Conservation (phyloP, 2,888 invertebrate genomes). For the Trissoscelio sp. region DNA sequence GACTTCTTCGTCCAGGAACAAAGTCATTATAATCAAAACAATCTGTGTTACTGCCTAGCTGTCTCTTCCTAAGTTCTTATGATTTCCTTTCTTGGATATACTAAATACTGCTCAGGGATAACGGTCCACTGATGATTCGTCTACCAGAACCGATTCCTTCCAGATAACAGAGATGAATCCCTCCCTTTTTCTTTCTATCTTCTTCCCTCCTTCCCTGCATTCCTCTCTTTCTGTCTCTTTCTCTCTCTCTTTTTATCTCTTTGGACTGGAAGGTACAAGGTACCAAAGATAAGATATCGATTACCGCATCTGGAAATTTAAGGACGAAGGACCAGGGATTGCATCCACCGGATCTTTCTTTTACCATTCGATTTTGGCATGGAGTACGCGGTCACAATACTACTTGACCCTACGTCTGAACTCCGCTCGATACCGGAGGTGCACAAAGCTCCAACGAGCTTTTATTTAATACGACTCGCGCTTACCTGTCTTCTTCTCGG, state of each 20-base stretch:
- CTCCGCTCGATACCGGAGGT: slow-evolving; percentile 76
- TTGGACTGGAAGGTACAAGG: slow-evolving; percentile 59
- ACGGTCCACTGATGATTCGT: slow-evolving; percentile 13
- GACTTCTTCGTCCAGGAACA: too few relatives aligned
- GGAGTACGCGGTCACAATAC: slow-evolving; percentile 48
- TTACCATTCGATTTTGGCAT: slow-evolving; percentile 14
- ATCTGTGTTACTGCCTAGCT: too few relatives aligned
- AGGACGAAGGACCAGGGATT: slow-evolving; percentile 3
- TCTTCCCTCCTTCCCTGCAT: background rate
- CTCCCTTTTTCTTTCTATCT: background rate
- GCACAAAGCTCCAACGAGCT: slow-evolving; percentile 52
- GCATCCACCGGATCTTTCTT: slow-evolving; percentile 7
- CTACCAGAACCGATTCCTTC: slow-evolving; percentile 13
- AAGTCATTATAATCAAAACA: too few relatives aligned
- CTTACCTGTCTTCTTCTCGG: slow-evolving; percentile 50
- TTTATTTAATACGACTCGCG: slow-evolving; percentile 50
- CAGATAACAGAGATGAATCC: background rate
- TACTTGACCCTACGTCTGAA: slow-evolving; percentile 36
- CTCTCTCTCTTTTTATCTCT: too few relatives aligned
- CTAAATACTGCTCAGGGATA: background rate
- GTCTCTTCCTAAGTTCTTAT: background rate
- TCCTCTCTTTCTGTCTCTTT: background rate
- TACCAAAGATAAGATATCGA: slow-evolving; percentile 25
- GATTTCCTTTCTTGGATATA: background rate
- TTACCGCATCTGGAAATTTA: slow-evolving; percentile 27